A percentile compares a stretch with the other conserved stretches of the same genome.
phyloP scores from a whole-genome alignment of 2,797 vertebrate genomes.

The Siniperca undulata region DNA sequence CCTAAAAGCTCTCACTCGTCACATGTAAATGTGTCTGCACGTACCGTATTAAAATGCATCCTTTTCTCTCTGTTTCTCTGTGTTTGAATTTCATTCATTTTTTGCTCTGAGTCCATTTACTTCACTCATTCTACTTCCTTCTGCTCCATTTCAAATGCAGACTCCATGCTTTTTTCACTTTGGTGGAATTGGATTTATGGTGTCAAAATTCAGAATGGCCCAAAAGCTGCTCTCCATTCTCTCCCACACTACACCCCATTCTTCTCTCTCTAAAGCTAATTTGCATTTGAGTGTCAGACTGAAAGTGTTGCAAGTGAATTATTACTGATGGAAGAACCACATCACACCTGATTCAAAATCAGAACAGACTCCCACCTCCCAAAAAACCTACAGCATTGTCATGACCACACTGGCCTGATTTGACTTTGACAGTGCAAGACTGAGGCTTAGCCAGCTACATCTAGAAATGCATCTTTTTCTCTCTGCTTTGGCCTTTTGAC shows the following conservation, averaged over 20 bases:
- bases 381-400: slow-evolving; percentile 4
- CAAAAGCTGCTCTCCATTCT: slow-evolving; percentile 35
- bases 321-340: slow-evolving; percentile 19
- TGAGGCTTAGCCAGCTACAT: neutral
- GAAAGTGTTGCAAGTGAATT: slow-evolving; percentile 33
- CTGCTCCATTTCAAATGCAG: slow-evolving; percentile 35
- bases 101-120: slow-evolving; percentile 12
- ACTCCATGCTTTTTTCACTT: slow-evolving; percentile 29
- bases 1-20: slow-evolving; percentile 4
- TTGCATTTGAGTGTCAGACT: slow-evolving; percentile 1
- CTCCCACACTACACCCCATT: neutral
- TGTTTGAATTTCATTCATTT: slow-evolving; percentile 36
- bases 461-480: slow-evolving; percentile 23
- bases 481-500: slow-evolving; percentile 6
- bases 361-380: slow-evolving; percentile 12
- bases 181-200: slow-evolving; percentile 42
- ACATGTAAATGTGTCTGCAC: neutral
- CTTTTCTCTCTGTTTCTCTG: slow-evolving; percentile 11
- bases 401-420: slow-evolving; percentile 15
- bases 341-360: slow-evolving; percentile 24
- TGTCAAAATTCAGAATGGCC: slow-evolving; percentile 36
- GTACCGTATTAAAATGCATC: neutral
- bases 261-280: slow-evolving; percentile 22
- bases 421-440: slow-evolving; percentile 12
- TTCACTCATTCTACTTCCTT: slow-evolving; percentile 8